Evolutionary conservation across 2,113 vertebrate species (phyloP), one percentile per base, ranked within the genome.

Genomic region (Osmerus mordax): DNA sequence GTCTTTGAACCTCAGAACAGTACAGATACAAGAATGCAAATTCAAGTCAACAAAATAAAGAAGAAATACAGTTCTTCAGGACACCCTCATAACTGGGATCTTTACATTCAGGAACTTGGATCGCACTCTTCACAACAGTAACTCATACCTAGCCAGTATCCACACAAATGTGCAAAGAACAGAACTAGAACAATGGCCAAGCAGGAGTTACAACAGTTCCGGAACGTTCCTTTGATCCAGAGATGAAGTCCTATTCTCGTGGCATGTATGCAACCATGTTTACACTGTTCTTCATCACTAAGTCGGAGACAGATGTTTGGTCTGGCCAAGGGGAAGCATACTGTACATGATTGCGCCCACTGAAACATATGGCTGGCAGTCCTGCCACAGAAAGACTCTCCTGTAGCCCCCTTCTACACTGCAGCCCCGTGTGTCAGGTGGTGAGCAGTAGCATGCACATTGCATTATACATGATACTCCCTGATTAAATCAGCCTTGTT

Each of bases 351-450:
- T 47, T 65, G 53, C 66, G 36, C 41, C 55, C 68, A 63, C 59
- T 72, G n/a, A 73, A 80, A 83, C 84, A 88, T 73, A 81, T 88
- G 85, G 78, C 82, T 67, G 63, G 75, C 82, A 84, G 78, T 72
- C 71, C 5, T 56, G 23, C 70, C 25, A 23, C 8, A 28, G 41
- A 47, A 5, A 47, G 41, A 47, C 8, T 7, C 41, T 47, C 41
- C 41, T 47, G 41, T 47, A 47, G 7, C 41, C 41, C 41, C 41
- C 41, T 8, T 47, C 41, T 47, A 47, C 41, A 47, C 7, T 41
- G 36, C 41, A 12, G 41, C 9, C 1, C 41, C 7, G 41, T 47
- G 41, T 47, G 41, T 9, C 41, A 47, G 41, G 41, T 47, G 41
- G 8, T 12, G 41, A 11, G 41, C 51, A 47, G 2, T 4, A 51